Base-by-base conservation (phyloP, 1,140 invertebrate species). In the Holotrichia oblita region DNA sequence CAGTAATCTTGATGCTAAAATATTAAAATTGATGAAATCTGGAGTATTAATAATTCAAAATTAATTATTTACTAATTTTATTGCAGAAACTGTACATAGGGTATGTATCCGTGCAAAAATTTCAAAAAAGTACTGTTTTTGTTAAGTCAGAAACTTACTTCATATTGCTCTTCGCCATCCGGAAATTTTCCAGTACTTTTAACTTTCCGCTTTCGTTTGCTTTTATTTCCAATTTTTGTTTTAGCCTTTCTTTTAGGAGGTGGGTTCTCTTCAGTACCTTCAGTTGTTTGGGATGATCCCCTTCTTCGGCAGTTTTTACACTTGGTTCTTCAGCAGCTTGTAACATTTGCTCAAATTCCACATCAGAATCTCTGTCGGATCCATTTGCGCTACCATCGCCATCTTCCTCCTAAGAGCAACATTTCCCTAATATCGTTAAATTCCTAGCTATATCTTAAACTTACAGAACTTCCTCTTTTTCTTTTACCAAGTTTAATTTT, bases 401-500 rank as follows among this genome's bases (percentile, higher is more conserved):
- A 80, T 96, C 95, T 82, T 96, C 94, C 82, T 96, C 94, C 89
- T 94, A 83, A 0, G 10, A 64, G n/a, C 0, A 14, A 61, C 20
- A 61, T 61, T 64, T 44, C 24, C 41, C 61, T 79, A 73, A n/a
- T 61, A 17, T 61, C 10, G n/a, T 17, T 27, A 75, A 74, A 61
- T 7, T 20, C 9, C 3, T 24, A 17, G 10, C 3, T 8, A 22
- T 22, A 80, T 44, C 75, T 42, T 76, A 80, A 79, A 87, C 89
- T 90, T 88, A 94, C 93, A 81, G 94, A 95, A 86, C 94, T 96
- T 24, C 93, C 94, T 76, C 95, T 91, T 88, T 96, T 97, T 64
- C 96, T 90, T 87, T 97, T 97, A 76, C 96, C 95, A 83, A 97
- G 91, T 89, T 97, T 98, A 79, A 99, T 99, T 88, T 99, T 99